Percentiles rank a stretch among this genome's conserved stretches.
Conservation (phyloP, 2,797 vertebrate species). For the Chrysocyon brachyurus region DNA sequence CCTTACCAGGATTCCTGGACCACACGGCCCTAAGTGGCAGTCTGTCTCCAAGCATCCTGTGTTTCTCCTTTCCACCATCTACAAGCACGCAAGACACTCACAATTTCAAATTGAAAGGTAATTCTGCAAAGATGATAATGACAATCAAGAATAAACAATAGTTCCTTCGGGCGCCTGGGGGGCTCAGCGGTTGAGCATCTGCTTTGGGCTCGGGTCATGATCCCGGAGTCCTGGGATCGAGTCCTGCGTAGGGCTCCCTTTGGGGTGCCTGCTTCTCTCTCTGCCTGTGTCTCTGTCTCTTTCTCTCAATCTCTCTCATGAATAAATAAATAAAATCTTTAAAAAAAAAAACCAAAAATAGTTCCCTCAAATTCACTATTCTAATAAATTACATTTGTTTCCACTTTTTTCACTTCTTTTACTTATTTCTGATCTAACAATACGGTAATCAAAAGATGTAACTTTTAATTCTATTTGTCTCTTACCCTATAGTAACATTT, state of each 20-base stretch:
- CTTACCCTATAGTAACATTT: neutral
- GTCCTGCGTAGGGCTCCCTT: too few species aligned
- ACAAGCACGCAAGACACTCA: neutral
- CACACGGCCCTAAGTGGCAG: neutral
- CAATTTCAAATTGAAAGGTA: neutral
- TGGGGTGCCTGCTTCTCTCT: too few species aligned
- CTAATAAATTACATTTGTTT: neutral
- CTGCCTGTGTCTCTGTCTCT: too few species aligned
- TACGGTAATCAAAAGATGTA: neutral
- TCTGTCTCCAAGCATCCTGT: neutral
- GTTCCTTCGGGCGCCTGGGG: neutral
- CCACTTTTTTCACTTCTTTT: neutral
- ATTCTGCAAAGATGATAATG: neutral
- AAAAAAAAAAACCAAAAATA: neutral
- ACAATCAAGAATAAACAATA: neutral
- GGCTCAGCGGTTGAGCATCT: too few species aligned
- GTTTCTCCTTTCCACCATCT: neutral
- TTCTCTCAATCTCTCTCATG: too few species aligned
- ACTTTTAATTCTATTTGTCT: constrained; percentile 19
- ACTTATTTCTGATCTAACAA: neutral
- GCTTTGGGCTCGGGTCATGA: too few species aligned
- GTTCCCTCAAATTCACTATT: neutral
- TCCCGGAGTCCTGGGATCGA: too few species aligned
- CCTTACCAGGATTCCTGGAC: neutral
- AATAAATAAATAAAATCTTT: too few species aligned